phyloP scores from a whole-genome alignment of 2,797 vertebrate genomes.

The Fratercula arctica region DNA sequence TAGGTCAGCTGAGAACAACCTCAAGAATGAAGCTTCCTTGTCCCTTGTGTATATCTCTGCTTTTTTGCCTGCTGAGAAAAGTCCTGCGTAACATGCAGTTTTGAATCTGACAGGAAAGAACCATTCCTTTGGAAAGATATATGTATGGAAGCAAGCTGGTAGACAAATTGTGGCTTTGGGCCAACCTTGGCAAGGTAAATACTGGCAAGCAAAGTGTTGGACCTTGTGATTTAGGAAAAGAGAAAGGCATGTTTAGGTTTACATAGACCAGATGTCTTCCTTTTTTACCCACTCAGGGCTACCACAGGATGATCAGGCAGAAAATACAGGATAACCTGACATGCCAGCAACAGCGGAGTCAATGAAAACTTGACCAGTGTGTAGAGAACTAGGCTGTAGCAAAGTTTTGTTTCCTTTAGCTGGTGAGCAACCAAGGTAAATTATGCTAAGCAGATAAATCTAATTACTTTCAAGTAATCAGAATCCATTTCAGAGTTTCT shows the following conservation, averaged over 20 bases:
- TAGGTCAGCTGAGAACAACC: background rate
- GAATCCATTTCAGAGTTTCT: constrained; percentile 24
- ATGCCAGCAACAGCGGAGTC: background rate
- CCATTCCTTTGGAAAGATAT: background rate
- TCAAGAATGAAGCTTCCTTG: background rate
- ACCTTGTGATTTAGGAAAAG: background rate
- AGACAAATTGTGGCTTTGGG: background rate
- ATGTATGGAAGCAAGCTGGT: background rate
- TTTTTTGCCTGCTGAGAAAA: background rate
- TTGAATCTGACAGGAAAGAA: background rate
- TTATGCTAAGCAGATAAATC: constrained; percentile 16
- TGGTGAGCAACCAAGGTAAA: background rate
- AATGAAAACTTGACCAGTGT: background rate
- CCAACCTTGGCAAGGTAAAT: background rate
- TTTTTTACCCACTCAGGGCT: background rate
- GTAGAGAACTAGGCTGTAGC: background rate
- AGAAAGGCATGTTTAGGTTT: background rate
- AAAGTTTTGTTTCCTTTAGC: background rate
- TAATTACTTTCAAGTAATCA: constrained; percentile 40
- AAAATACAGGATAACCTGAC: background rate
- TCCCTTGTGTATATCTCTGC: background rate
- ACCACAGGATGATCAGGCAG: background rate
- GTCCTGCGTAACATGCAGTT: background rate
- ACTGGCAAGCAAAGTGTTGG: background rate
- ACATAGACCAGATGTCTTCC: background rate